phyloP scores from a whole-genome alignment of 2,113 vertebrate genomes.

The Nesogale talazaci region DNA sequence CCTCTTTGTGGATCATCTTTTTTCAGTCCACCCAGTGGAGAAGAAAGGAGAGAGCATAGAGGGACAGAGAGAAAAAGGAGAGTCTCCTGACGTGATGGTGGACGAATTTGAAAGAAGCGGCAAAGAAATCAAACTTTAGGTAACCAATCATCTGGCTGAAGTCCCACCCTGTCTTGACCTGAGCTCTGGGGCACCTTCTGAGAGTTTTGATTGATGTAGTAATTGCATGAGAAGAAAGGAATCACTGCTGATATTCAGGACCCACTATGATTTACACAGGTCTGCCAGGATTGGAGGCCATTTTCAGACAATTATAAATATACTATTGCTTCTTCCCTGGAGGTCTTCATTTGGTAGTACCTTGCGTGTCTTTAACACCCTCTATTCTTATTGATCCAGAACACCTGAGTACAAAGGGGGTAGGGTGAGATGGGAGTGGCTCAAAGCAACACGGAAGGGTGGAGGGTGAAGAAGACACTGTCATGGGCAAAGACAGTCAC shows the following conservation, averaged over 20 bases:
- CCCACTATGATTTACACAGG: not conserved
- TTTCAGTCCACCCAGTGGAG: not conserved
- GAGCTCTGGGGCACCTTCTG: not conserved
- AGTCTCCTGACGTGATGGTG: not conserved
- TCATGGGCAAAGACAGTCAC: not conserved
- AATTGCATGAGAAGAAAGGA: not conserved
- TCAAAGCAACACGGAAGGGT: not conserved
- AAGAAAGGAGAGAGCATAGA: not conserved
- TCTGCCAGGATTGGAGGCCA: not conserved
- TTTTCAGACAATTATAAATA: constrained; percentile 4
- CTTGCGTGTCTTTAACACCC: constrained; percentile 23
- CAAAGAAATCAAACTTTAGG: not conserved
- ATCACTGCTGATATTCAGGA: not conserved
- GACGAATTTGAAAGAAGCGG: not conserved
- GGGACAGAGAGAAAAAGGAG: not conserved
- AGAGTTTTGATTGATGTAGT: not conserved
- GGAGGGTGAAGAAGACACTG: not conserved
- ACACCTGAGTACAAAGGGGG: not conserved
- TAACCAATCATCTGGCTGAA: not conserved
- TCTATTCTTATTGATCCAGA: not conserved
- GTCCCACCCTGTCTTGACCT: not conserved
- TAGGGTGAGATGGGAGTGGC: not conserved
- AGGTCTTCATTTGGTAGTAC: constrained; percentile 31
- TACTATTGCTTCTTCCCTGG: not conserved
- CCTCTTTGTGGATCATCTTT: not conserved